These are phyloP conservation scores for Psittacula cyanocephala DNA, from an alignment of 2,113 vertebrate genomes.

Conservation along the genomic window DNA sequence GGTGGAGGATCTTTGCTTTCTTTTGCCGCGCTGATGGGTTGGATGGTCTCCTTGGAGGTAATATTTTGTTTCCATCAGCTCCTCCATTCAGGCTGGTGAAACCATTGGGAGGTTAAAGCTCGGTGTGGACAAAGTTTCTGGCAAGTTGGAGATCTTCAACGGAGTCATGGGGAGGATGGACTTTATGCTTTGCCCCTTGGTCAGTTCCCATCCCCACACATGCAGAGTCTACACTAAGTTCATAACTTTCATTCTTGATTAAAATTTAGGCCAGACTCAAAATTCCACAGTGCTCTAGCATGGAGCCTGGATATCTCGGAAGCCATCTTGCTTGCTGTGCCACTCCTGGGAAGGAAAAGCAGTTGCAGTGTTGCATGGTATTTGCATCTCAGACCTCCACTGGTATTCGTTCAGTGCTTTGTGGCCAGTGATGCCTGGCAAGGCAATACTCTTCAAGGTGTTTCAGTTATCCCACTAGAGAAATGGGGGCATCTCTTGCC, in stretches of 20 bases:
- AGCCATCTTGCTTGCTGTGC: not conserved
- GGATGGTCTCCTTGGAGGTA: not conserved
- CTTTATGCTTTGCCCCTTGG: not conserved
- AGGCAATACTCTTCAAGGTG: not conserved
- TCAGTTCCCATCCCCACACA: not conserved
- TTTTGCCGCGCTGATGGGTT: not conserved
- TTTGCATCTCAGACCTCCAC: constrained; percentile 2
- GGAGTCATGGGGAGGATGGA: not conserved
- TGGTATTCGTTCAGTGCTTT: not conserved
- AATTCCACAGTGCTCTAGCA: not conserved
- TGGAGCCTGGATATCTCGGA: not conserved
- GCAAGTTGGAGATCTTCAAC: not conserved
- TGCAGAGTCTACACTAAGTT: not conserved
- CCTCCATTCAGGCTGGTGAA: not conserved
- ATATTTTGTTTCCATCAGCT: not conserved
- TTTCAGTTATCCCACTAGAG: not conserved
- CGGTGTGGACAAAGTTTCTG: not conserved
- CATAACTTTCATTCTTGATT: not conserved
- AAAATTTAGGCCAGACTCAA: not conserved
- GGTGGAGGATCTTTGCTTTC: not conserved
- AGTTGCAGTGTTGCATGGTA: not conserved
- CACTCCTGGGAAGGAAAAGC: not conserved
- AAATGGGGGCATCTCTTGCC: not conserved
- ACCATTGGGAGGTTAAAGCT: accelerated
- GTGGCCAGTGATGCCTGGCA: not conserved